These are phyloP conservation scores for Dissostichus mawsoni DNA, from an alignment of 2,113 vertebrate genomes.

Conservation along the genomic window DNA sequence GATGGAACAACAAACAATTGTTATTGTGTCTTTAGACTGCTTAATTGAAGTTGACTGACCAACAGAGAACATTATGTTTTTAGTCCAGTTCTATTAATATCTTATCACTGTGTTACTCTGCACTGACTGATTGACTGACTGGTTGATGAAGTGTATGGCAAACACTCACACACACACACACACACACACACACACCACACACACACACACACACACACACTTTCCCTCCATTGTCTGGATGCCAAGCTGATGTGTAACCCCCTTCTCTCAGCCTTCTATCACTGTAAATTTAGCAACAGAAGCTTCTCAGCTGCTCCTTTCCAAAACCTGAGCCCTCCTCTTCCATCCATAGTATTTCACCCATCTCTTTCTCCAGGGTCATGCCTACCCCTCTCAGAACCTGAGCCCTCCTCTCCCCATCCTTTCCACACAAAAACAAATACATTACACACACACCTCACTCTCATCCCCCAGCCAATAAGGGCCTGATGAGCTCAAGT, in stretches of 20 bases:
- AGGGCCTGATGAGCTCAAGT: conserved; percentile 85
- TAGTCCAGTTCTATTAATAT: too few species aligned
- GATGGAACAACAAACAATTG: too few species aligned
- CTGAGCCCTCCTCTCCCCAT: background rate
- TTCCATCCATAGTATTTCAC: conserved; percentile 80
- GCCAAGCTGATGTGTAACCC: conserved; percentile 75
- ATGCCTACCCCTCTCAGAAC: conserved; percentile 6
- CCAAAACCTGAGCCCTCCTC: conserved; percentile 83
- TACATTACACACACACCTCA: conserved; percentile 38
- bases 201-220: conserved; percentile 20
- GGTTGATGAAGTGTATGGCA: conserved; percentile 37
- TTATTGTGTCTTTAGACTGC: too few species aligned
- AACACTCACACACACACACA: conserved; percentile 31
- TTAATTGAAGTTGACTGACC: too few species aligned
- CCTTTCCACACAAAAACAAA: conserved; percentile 56
- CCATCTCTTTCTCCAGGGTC: conserved; percentile 84
- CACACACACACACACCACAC: conserved; percentile 19
- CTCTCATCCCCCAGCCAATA: conserved; percentile 85
- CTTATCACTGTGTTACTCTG: background rate
- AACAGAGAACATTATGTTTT: too few species aligned
- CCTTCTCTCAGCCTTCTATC: conserved; percentile 64
- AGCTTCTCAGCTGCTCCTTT: conserved; percentile 83
- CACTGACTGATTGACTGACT: conserved; percentile 18
- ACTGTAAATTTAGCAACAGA: conserved; percentile 90
- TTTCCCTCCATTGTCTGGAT: conserved; percentile 77